phyloP scores from a whole-genome alignment of 2,113 vertebrate species.

The Glaucidium brasilianum region DNA sequence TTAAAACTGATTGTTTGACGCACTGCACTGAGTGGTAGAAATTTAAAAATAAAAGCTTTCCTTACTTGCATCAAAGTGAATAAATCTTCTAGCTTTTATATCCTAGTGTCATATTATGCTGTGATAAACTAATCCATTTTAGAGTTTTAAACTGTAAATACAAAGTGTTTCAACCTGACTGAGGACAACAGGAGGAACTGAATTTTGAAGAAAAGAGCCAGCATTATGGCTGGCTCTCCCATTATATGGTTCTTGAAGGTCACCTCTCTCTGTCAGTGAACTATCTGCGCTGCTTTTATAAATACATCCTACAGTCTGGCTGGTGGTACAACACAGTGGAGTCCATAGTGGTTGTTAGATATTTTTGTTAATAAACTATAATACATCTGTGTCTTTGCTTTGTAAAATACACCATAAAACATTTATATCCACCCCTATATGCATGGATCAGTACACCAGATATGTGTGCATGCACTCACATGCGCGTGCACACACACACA shows the following conservation, averaged over 20 bases:
- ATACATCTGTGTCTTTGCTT: not conserved
- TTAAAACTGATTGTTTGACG: constrained; percentile 82
- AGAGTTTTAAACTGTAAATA: constrained; percentile 77
- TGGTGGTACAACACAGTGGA: not conserved
- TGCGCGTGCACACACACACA: not conserved
- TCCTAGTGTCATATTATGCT: constrained; percentile 65
- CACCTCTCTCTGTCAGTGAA: not conserved
- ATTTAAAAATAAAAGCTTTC: constrained; percentile 80
- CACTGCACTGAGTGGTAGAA: constrained; percentile 71
- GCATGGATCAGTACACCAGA: not conserved
- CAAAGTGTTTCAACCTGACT: constrained; percentile 76
- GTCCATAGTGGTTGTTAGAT: not conserved
- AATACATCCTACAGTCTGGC: not conserved
- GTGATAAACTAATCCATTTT: constrained; percentile 75
- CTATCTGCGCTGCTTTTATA: not conserved
- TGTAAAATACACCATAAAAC: not conserved
- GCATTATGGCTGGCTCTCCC: constrained; percentile 19
- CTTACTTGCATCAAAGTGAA: constrained; percentile 71
- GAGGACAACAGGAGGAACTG: constrained; percentile 68
- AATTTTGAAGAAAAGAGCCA: constrained; percentile 66
- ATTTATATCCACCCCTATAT: not conserved
- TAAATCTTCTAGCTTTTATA: constrained; percentile 63
- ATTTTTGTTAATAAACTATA: not conserved
- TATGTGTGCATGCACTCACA: fast-evolving
- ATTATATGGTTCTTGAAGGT: constrained; percentile 16